A percentile compares a stretch with the other conserved stretches of the same genome.
Evolutionary conservation across 1,140 invertebrate species (phyloP).

Genomic region (Antheraea mylitta): DNA sequence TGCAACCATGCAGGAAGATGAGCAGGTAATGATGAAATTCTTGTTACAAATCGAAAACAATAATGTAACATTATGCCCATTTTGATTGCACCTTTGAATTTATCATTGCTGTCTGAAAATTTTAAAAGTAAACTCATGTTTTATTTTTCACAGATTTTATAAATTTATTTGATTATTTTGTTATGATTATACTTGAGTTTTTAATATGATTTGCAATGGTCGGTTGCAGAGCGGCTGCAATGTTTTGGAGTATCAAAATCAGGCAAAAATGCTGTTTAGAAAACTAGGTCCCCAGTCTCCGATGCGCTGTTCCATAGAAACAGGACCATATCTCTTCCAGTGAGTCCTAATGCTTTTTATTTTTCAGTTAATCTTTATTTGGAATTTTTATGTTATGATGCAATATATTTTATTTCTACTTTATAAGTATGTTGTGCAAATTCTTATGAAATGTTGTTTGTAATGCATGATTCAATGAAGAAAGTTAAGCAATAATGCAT

Average conservation of each 20-base stretch:
- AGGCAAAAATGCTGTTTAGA: conserved; percentile 99
- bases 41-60: not conserved
- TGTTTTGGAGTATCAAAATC: conserved; percentile 98
- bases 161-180: not conserved
- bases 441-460: not conserved
- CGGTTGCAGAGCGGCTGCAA: conserved; percentile 90
- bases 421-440: not conserved
- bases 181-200: conserved; percentile 33
- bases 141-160: not conserved
- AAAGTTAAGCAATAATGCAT: not conserved
- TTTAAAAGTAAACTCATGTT: not conserved
- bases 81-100: conserved; percentile 1
- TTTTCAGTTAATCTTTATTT: conserved; percentile 25
- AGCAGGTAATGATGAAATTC: conserved; percentile 85
- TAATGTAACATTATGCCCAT: not conserved
- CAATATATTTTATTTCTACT: not conserved
- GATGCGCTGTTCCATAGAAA: conserved; percentile 95
- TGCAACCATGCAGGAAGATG: conserved; percentile 98
- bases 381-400: conserved; percentile 4
- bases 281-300: conserved; percentile 95
- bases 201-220: conserved; percentile 60
- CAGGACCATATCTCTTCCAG: conserved; percentile 98
- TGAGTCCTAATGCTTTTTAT: conserved; percentile 83
- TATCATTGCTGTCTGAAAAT: not conserved
- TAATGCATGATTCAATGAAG: not conserved